Conservation (phyloP, 2,797 vertebrate species). For the Protosalanx chinensis region DNA sequence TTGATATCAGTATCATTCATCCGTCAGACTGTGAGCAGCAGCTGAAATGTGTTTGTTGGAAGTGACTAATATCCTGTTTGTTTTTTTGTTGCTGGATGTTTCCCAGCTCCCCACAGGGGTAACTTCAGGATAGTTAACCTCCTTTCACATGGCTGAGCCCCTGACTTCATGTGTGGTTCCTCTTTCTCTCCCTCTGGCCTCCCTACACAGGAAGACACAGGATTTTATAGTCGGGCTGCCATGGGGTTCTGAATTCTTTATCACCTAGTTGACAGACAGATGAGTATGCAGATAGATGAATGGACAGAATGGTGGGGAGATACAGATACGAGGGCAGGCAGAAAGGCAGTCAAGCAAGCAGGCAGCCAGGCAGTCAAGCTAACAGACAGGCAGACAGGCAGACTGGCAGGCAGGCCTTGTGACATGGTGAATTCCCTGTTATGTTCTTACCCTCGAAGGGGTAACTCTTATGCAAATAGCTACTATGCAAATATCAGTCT, state of each 20-base stretch:
- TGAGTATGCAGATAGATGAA: background rate
- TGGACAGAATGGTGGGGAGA: background rate
- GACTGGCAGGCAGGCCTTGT: too few relatives aligned
- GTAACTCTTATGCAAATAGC: background rate
- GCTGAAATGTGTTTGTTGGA: background rate
- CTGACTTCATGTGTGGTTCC: conserved; percentile 7
- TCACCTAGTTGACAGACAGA: background rate
- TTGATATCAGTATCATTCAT: background rate
- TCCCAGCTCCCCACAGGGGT: background rate
- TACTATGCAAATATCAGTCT: background rate
- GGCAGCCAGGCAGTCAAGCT: background rate
- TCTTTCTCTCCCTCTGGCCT: background rate
- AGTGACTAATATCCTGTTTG: background rate
- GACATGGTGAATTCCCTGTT: background rate
- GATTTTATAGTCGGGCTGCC: background rate
- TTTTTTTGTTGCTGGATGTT: background rate
- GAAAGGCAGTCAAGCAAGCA: background rate
- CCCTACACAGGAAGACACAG: background rate
- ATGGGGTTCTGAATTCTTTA: background rate
- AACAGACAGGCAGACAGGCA: too few relatives aligned
- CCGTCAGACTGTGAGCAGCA: background rate
- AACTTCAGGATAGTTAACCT: background rate
- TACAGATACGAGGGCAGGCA: background rate
- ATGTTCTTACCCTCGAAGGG: background rate
- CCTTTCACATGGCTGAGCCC: background rate